A percentile compares a stretch with the other conserved stretches of the same genome.
Conservation (phyloP, 2,888 invertebrate genomes). For the Atethmia centrago region DNA sequence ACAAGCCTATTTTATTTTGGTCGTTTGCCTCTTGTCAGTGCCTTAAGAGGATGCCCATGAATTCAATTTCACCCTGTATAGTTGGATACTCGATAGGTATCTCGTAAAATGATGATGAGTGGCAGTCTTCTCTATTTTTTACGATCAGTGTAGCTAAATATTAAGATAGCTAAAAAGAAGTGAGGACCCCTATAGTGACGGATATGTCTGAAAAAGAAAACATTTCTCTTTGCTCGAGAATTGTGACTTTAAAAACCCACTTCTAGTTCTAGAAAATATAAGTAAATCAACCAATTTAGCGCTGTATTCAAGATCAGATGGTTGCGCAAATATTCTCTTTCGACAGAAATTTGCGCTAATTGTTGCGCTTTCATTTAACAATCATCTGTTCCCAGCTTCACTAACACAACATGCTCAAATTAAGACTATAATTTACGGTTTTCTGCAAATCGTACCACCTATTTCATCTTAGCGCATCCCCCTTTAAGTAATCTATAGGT, state of each 20-base stretch:
- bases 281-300: slow-evolving; percentile 34
- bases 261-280: not conserved
- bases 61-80: too few relatives aligned
- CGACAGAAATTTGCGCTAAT: not conserved
- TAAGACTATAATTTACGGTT: not conserved
- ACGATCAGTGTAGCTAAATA: not conserved
- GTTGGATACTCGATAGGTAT: not conserved
- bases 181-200: not conserved
- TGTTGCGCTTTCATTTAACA: not conserved
- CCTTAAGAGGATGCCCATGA: too few relatives aligned
- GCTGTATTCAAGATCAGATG: slow-evolving; percentile 34
- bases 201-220: not conserved
- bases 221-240: not conserved
- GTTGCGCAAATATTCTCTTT: slow-evolving; percentile 12
- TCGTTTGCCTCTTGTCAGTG: too few relatives aligned
- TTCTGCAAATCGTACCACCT: not conserved
- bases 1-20: too few relatives aligned
- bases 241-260: not conserved
- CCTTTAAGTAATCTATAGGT: slow-evolving; percentile 17
- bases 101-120: not conserved
- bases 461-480: not conserved
- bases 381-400: slow-evolving; percentile 47
- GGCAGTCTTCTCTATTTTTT: not conserved
- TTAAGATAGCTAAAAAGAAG: not conserved
- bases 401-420: slow-evolving; percentile 37